Base-by-base conservation (phyloP, 2,797 vertebrate species). In the Apodemus agrarius region DNA sequence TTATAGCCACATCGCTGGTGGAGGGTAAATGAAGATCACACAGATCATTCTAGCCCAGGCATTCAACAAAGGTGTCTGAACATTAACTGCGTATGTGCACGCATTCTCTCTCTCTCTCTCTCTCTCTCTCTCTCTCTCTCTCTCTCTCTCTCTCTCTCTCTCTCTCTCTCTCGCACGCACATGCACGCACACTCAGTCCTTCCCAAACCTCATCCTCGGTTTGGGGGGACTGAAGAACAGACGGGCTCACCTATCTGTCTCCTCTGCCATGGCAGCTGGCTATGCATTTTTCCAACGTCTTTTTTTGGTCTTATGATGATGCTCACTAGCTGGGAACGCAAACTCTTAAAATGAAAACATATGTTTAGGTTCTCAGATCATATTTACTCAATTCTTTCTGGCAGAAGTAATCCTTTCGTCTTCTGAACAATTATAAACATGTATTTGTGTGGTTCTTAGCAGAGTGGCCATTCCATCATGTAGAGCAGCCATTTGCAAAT, bases 311-410 rank as follows among this genome's bases (percentile, higher is more conserved):
- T 94, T 95, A 96, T 0, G 61, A 91, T 43, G 91, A 85, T 61
- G 75, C 46, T 91, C 79, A 78, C 89, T 94, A 80, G 79, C 79
- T 95, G 57, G 49, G 78, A 95, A 92, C 81, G 67, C 86, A 95
- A 91, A 95, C 93, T 85, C 59, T 91, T 83, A 97, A 95, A 96
- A 93, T 7, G 63, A 93, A 93, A 96, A 96, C 88, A 93, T 46
- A 95, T 81, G 93, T 84, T 91, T 90, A 81, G 79, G 63, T 84
- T 91, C 59, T 74, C 76, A 89, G 76, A 76, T 87, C 75, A 37
- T 46, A 87, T 94, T 93, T 93, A 97, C 22, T 81, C 94, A 92
- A 84, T 96, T 95, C 59, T 93, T 75, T 88, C 81, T 85, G 46
- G 76, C 43, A 90, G 88, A 78, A 96, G 88, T 46, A 59, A 92